Base-by-base conservation (phyloP, 1,140 invertebrate genomes). In the Hylaeus volcanicus region DNA sequence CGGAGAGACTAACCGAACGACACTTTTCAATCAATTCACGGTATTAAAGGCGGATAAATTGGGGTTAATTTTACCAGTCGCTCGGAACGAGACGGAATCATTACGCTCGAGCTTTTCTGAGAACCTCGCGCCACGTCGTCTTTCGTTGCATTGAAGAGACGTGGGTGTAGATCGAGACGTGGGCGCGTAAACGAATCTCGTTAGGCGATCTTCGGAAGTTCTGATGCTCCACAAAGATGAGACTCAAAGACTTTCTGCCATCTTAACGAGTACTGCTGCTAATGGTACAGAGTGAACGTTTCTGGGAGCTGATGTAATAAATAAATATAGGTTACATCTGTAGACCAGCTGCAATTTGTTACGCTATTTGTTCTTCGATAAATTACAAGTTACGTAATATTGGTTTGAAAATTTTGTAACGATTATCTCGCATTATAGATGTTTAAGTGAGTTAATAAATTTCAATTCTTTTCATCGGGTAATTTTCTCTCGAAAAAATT, bases 161-260 rank as follows among this genome's bases (percentile, higher is more conserved):
- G 26, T 14, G 14, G 37, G 11, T 70, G 39, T 55, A 5, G 48
- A 2, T 41, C 15, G 51, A 0, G 2, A 14, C 11, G 66, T 48
- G 48, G 0, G 5, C 12, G 6, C 12, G 51, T 11, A 41, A 71
- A 15, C 39, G 26, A 26, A 69, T 53, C 14, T 8, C 26, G 6
- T 39, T 39, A 1, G 6, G 12, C 26, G 1, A 53, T 37, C 26
- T 56, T 3, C 3, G 4, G 3, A 14, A 53, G 14, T 11, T 15
- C 53, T 55, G 69, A 56, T 71, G 37, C 14, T 41, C 51, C 4
- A 56, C 69, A 41, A 71, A 41, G 51, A 70, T 70, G 37, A 8
- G 2, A n/a, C 5, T n/a, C 68, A 41, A 70, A 39, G 45, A 14
- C 12, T 15, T 39, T 53, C 48, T 1, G 68, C 15, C 12, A 15